phyloP scores from a whole-genome alignment of 2,113 vertebrate species.

The Agapornis roseicollis region DNA sequence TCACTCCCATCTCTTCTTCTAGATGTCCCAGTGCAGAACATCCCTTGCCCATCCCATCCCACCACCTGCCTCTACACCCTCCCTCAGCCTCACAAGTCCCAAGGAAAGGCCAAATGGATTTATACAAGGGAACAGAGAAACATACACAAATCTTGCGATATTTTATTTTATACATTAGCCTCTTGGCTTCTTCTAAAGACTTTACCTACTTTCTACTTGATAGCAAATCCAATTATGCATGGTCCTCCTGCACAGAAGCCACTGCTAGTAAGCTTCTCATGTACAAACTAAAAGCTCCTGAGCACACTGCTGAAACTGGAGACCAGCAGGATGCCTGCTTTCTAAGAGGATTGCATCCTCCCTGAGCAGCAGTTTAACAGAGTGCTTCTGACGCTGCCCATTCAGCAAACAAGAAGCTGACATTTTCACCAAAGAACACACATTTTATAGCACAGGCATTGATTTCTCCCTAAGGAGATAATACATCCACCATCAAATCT shows the following conservation, averaged over 20 bases:
- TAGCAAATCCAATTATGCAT: conserved; percentile 10
- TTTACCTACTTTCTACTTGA: not conserved
- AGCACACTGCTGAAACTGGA: not conserved
- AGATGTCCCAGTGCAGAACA: accelerated
- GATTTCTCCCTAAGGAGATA: not conserved
- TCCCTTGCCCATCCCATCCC: not conserved
- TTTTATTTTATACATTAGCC: not conserved
- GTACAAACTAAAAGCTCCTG: not conserved
- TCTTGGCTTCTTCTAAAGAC: not conserved
- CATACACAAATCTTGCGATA: not conserved
- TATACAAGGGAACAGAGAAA: not conserved
- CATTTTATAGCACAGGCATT: not conserved
- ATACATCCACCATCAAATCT: not conserved
- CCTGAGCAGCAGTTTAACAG: not conserved
- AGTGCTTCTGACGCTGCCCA: not conserved
- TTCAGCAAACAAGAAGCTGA: not conserved
- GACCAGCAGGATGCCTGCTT: not conserved
- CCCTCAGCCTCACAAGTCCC: not conserved
- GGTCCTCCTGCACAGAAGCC: accelerated
- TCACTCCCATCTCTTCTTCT: not conserved
- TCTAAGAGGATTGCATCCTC: not conserved
- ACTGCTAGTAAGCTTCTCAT: not conserved
- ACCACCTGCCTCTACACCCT: not conserved
- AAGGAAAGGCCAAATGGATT: not conserved
- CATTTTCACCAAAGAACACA: not conserved